These are phyloP conservation scores for Pyrrhia umbra DNA, from an alignment of 2,888 invertebrate species.

Conservation along the genomic window DNA sequence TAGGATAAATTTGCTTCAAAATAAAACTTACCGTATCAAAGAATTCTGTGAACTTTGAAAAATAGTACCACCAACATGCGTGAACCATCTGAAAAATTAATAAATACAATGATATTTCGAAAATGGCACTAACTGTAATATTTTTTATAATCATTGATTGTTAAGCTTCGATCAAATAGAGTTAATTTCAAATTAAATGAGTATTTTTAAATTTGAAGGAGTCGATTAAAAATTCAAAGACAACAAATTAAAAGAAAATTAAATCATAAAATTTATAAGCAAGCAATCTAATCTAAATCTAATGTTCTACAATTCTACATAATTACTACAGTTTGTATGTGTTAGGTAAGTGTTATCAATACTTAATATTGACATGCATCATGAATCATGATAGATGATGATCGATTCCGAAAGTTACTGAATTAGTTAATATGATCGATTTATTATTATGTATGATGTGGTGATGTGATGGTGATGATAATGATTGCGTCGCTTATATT, in stretches of 20 bases:
- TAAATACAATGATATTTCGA: constrained; percentile 11
- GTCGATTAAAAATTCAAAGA: not conserved
- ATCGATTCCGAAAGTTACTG: constrained; percentile 27
- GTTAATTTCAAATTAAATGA: not conserved
- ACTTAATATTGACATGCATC: constrained; percentile 42
- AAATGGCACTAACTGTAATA: constrained; percentile 1
- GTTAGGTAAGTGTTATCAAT: constrained; percentile 39
- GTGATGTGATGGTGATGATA: constrained; percentile 23
- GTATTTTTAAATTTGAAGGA: not conserved
- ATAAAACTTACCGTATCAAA: constrained; percentile 96
- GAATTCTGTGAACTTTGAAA: constrained; percentile 98
- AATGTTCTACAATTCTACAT: constrained; percentile 23
- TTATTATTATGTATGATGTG: too few relatives aligned
- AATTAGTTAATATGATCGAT: constrained; percentile 47
- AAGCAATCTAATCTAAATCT: constrained; percentile 30
- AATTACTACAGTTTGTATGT: constrained; percentile 3
- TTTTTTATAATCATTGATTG: constrained; percentile 6
- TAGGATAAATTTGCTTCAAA: not conserved
- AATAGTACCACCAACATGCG: constrained; percentile 98
- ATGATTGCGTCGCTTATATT: not conserved
- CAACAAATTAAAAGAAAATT: constrained; percentile 6
- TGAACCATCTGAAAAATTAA: constrained; percentile 95
- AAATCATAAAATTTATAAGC: constrained; percentile 12
- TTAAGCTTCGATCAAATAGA: too few relatives aligned
- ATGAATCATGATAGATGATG: constrained; percentile 32